Evolutionary conservation across 2,113 vertebrate genomes (phyloP), one percentile per base, ranked within the genome.

Genomic region (Parotia lawesii): DNA sequence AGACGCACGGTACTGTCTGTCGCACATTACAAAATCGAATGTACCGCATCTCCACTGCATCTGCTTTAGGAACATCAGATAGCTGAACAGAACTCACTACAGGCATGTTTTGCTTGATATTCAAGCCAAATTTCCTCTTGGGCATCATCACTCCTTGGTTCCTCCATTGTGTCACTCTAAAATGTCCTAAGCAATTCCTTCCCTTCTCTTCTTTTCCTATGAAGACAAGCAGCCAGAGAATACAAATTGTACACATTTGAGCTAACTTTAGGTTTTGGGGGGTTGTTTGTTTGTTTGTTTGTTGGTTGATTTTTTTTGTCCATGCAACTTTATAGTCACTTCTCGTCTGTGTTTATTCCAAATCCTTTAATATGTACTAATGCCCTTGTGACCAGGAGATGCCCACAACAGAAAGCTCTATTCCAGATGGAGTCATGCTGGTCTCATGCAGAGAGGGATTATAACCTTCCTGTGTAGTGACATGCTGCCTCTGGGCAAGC

Each of bases 371-470:
- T 70, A 71, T 61, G 85, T 71, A 84, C 64, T 86, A 95, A 95
- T 90, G 57, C 69, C 79, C 69, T 88, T 90, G 90, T 91, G 90
- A 95, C 85, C 90, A 91, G 85, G 64, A 84, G 89, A 93, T 95
- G 65, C 79, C 85, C 95, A 97, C 93, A 95, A 92, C 69, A 91
- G 81, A 96, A 89, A 90, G 44, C 93, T 80, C 60, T 84, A 29
- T 80, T 95, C 93, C 94, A 95, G 89, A 96, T 91, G 94, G 82
- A 97, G 78, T 80, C 91, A 90, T 83, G 56, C 79, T 91, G 87
- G 56, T 83, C 90, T 88, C 93, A 91, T 89, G 87, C 93, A 87
- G 71, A 79, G 91, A 85, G 22, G 92, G 90, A 92, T 91, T 97
- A 91, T 82, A 91, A 90, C 79, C 69, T 94, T 95, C 65, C 79